These are phyloP conservation scores for Pluvialis apricaria DNA, from an alignment of 2,113 vertebrate genomes.

Conservation along the genomic window DNA sequence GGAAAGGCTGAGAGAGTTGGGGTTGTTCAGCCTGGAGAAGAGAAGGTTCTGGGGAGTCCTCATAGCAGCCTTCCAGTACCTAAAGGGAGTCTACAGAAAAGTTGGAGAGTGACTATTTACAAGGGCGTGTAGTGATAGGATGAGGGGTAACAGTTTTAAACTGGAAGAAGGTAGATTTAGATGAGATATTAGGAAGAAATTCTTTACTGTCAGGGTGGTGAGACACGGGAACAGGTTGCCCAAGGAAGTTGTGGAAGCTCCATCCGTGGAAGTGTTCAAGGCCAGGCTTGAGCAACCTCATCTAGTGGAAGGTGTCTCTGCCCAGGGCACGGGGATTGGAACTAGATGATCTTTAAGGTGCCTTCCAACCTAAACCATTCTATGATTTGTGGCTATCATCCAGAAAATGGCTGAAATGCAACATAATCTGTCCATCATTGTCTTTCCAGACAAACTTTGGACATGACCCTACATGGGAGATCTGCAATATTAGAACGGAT, in stretches of 20 bases:
- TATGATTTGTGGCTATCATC: background rate
- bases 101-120: background rate
- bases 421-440: background rate
- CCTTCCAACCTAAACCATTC: background rate
- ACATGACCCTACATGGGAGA: background rate
- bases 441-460: background rate
- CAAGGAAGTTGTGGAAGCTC: background rate
- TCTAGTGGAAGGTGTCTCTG: background rate
- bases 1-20: background rate
- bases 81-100: background rate
- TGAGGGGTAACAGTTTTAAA: background rate
- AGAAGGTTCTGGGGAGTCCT: background rate
- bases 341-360: background rate
- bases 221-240: background rate
- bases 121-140: background rate
- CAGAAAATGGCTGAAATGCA: background rate
- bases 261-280: background rate
- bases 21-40: background rate
- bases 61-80: background rate
- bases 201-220: background rate
- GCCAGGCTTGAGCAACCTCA: background rate
- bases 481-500: rapidly evolving
- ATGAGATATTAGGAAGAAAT: background rate
- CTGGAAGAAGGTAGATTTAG: background rate
- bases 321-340: background rate